Evolutionary conservation across 2,888 invertebrate species (phyloP), one percentile per base, ranked within the genome.

Genomic region (Perizoma affinitatum): DNA sequence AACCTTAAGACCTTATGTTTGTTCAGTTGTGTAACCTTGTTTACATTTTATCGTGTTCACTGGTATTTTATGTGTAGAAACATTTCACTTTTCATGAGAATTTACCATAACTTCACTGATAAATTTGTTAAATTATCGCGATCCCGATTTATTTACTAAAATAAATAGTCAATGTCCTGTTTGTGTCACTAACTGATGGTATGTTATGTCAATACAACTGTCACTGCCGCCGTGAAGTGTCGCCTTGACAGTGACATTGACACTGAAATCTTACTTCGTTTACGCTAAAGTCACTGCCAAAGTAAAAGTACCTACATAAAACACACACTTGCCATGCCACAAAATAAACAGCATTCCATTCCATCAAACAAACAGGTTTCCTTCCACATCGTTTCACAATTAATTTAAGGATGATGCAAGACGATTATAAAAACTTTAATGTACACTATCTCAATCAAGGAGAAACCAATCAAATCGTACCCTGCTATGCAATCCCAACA

Each of bases 401-500:
- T 7, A 6, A 22, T 6, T 44, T 22, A 22, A 22, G 38, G 43
- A 56, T 56, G 53, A 49, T 49, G 44, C 43, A 46, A 47, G 45
- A n/a, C n/a, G 42, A 50, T 40, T 36, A 41, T 43, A 22, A 52
- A 44, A 50, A 42, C 11, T 6, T n/a, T 10, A 11, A 42, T 35
- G n/a, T 9, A n/a, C n/a, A 9, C n/a, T 4, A 42, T 7, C n/a
- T 51, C 10, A 54, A 50, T 5, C 8, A 6, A 48, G 9, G 11
- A 36, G 55, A 54, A 55, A 54, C 71, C 71, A 77, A 72, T 71
- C 68, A 72, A 69, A 69, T 78, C 88, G 79, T 87, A 90, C 88
- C 91, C 87, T 58, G 76, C 71, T 68, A 90, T 67, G 77, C 91
- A 91, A 76, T 90, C 88, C 79, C 82, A 90, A 83, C 90, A 92